These are phyloP conservation scores for Delichon dasypus DNA, from an alignment of 2,797 vertebrate species.

Conservation along the genomic window DNA sequence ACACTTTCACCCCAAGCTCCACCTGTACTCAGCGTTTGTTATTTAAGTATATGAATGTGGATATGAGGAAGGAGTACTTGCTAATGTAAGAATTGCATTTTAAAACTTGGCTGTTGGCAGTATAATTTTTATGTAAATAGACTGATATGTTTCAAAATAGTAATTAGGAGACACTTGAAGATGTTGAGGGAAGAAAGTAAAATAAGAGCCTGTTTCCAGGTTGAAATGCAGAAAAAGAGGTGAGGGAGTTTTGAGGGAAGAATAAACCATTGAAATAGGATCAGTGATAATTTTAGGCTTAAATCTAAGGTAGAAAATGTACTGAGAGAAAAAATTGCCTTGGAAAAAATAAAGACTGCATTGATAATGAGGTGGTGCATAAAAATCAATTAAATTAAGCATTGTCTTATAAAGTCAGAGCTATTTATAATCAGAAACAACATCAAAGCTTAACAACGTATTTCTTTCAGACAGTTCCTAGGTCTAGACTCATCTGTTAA, in stretches of 20 bases:
- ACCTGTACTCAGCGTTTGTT: neutral
- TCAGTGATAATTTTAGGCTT: neutral
- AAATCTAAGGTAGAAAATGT: neutral
- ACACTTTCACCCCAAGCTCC: neutral
- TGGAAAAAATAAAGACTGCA: neutral
- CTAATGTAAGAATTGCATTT: neutral
- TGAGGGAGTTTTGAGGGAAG: neutral
- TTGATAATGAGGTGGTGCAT: neutral
- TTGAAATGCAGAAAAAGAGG: neutral
- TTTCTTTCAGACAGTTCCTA: neutral
- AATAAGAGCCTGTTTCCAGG: neutral
- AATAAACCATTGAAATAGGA: neutral
- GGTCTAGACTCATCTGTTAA: neutral
- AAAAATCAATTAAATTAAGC: constrained; percentile 3
- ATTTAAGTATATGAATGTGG: neutral
- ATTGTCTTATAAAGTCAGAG: neutral
- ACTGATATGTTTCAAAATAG: neutral
- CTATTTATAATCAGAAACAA: neutral
- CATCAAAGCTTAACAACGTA: neutral
- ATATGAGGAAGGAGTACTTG: neutral
- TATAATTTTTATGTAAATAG: constrained; percentile 5
- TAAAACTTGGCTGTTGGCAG: neutral
- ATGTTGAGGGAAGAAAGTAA: neutral
- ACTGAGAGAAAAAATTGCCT: neutral
- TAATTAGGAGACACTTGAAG: neutral